Conservation (phyloP, 2,888 invertebrate species). For the Labia minor region DNA sequence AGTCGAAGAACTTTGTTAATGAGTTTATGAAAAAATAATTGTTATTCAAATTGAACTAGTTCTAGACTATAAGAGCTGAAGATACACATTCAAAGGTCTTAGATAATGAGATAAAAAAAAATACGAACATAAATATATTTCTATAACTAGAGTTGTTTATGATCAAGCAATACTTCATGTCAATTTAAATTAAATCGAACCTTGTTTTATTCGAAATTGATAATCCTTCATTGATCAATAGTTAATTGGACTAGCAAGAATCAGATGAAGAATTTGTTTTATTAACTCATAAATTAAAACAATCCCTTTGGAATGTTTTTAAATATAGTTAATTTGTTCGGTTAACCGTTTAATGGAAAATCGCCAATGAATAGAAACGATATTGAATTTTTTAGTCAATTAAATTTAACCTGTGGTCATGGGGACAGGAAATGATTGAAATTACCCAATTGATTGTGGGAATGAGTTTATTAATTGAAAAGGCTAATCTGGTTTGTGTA, state of each 20-base stretch:
- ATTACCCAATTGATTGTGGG: not conserved
- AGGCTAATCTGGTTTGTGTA: not conserved
- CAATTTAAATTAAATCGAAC: slow-evolving; percentile 3
- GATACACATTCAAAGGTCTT: not conserved
- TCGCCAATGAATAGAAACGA: not conserved
- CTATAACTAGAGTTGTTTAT: slow-evolving; percentile 13
- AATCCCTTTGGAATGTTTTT: too few relatives aligned
- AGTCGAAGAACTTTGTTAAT: not conserved
- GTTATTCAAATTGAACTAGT: slow-evolving; percentile 13
- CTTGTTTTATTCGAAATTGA: not conserved
- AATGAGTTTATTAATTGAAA: not conserved
- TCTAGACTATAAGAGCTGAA: not conserved
- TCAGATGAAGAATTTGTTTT: not conserved
- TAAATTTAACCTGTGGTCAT: not conserved
- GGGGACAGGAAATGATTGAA: not conserved
- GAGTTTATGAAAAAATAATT: slow-evolving; percentile 7
- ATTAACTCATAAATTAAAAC: not conserved
- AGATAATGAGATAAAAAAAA: slow-evolving; percentile 2
- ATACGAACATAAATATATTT: not conserved
- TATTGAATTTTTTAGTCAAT: slow-evolving; percentile 13
- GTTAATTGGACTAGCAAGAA: not conserved
- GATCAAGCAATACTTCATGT: not conserved
- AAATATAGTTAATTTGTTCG: too few relatives aligned
- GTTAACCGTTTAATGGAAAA: not conserved
- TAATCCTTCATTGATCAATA: slow-evolving; percentile 1